phyloP scores from a whole-genome alignment of 2,888 invertebrate species.

The Andrena minutula region DNA sequence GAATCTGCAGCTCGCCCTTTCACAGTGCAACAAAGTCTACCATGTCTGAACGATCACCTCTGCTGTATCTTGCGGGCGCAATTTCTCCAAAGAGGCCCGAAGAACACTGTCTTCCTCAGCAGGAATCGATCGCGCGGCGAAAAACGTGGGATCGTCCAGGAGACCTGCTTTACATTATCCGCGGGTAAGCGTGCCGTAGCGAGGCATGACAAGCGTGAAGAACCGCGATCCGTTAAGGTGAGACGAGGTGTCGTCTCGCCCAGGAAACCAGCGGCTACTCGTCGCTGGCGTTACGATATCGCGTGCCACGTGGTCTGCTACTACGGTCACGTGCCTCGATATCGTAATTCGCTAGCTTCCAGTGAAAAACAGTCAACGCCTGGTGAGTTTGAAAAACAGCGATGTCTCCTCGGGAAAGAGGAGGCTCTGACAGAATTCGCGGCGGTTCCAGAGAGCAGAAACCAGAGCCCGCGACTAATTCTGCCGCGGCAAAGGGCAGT shows the following conservation, averaged over 20 bases:
- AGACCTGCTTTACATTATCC: constrained; percentile 50
- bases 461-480: constrained; percentile 10
- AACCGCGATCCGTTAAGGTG: constrained; percentile 77
- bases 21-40: constrained; percentile 1
- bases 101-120: not conserved
- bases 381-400: not conserved
- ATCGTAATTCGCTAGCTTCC: not conserved
- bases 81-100: not conserved
- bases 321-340: constrained; percentile 40
- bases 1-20: not conserved
- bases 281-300: constrained; percentile 55
- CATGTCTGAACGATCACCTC: not conserved
- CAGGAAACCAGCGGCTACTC: constrained; percentile 38
- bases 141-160: constrained; percentile 57
- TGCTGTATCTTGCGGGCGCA: no score
- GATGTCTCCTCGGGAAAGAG: not conserved
- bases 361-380: not conserved
- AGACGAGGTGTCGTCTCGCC: constrained; percentile 69
- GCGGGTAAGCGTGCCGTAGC: constrained; percentile 56
- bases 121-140: constrained; percentile 1
- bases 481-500: constrained; percentile 51
- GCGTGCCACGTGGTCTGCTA: constrained; percentile 62
- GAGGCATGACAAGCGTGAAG: constrained; percentile 77
- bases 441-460: constrained; percentile 1
- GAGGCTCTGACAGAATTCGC: not conserved